Conservation (phyloP, 2,797 vertebrate genomes). For the Stomatorhinus walkeri region DNA sequence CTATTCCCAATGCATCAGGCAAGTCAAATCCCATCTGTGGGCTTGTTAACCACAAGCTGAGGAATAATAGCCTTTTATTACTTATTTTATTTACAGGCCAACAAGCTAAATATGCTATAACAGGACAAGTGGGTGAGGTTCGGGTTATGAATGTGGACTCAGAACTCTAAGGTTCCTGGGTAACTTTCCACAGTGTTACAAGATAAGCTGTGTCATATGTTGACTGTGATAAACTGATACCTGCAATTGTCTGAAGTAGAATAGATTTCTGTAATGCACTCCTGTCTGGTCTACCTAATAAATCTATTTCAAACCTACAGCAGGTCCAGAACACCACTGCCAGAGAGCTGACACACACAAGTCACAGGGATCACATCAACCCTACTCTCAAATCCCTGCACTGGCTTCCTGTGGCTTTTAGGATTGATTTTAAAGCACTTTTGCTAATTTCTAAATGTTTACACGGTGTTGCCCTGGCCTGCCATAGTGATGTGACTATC, state of each 20-base stretch:
- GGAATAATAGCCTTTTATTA: background rate
- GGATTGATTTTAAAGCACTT: background rate
- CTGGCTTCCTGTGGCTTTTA: background rate
- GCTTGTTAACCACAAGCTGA: background rate
- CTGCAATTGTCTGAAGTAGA: background rate
- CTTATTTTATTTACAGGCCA: background rate
- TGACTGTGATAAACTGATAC: background rate
- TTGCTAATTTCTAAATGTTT: background rate
- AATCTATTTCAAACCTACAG: background rate
- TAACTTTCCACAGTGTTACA: background rate
- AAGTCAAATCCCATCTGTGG: background rate
- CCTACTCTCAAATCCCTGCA: background rate
- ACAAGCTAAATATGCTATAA: background rate
- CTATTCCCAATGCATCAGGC: background rate
- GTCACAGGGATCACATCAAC: background rate
- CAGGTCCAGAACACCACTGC: background rate
- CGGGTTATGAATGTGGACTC: background rate
- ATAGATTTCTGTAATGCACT: background rate
- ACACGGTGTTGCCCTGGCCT: background rate
- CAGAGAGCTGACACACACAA: background rate
- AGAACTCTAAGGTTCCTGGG: background rate
- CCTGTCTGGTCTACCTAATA: background rate
- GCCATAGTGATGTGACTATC: background rate
- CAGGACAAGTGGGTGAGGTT: background rate
- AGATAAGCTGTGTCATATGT: background rate